These are phyloP conservation scores for Bubo scandiacus DNA, from an alignment of 2,113 vertebrate genomes.

Conservation along the genomic window DNA sequence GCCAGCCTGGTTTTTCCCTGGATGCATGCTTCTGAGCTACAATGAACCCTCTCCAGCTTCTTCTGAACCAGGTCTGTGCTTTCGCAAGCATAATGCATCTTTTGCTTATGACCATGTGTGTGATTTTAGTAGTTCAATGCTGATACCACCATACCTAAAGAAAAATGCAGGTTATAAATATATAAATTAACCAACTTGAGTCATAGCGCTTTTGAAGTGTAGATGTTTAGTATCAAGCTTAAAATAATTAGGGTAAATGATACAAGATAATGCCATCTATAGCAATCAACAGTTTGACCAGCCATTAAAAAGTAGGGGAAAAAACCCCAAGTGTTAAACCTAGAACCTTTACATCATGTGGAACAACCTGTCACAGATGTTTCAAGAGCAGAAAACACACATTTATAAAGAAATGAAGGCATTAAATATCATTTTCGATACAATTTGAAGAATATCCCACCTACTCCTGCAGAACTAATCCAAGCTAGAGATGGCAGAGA, in stretches of 20 bases:
- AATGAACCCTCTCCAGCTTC: background rate
- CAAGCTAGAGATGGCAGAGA: background rate
- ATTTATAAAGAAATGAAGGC: background rate
- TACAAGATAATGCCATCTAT: background rate
- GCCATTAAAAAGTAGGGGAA: background rate
- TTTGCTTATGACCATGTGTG: accelerated
- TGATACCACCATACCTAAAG: background rate
- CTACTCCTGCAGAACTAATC: background rate
- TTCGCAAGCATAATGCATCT: background rate
- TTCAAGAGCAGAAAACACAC: background rate
- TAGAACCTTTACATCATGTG: background rate
- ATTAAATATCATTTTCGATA: background rate
- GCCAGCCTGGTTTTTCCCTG: background rate
- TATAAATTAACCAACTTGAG: background rate
- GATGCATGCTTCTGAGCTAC: background rate
- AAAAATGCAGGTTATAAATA: background rate
- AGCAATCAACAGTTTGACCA: background rate
- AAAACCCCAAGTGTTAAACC: background rate
- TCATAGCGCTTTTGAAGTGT: background rate
- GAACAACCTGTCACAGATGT: background rate
- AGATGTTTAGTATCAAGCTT: background rate
- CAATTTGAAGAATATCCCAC: background rate
- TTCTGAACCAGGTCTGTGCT: background rate
- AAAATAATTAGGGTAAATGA: background rate
- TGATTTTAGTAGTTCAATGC: background rate